Evolutionary conservation across 2,888 invertebrate species (phyloP), one percentile per base, ranked within the genome.

Genomic region (Polydrusus pterygomalis): DNA sequence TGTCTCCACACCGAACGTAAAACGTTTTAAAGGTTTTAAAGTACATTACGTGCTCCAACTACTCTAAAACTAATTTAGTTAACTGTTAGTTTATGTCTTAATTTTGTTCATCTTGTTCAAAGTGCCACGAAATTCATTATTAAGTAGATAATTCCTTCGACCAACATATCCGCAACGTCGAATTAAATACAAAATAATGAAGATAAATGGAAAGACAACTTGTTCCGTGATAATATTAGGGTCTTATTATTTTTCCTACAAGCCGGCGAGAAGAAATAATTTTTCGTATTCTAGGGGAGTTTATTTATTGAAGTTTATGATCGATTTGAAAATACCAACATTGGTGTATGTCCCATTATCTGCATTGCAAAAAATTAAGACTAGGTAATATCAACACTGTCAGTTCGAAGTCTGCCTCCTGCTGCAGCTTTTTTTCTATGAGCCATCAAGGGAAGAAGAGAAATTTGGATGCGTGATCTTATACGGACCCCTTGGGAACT

Each of bases 51-150:
- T 70, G 74, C 68, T 58, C 54, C 65, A 75, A 67, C 62, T 63
- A 62, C 60, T 75, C 65, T 25, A 67, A 64, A 75, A 67, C 70
- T 71, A 69, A 64, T 75, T 75, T 75, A 75, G 70, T 62, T 75
- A 65, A 67, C 34, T 38, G 54, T 30, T 63, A 58, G 65, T 60
- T 65, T 70, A 70, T 75, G 67, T 75, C 75, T 75, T 62, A 70
- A 75, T 73, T 73, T 47, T 13, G 47, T 64, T 49, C 38, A 45
- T 47, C 15, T n/a, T 20, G 30, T 45, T 45, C 18, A 38, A 64
- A 64, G 38, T 45, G 30, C 30, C 7, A 25, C 30, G 18, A 64
- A 18, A 64, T 64, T 45, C 18, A 64, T 45, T 64, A 64, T 64
- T 64, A 30, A 64, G 17, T 30, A 45, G 47, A 49, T 45, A 64